Conservation (phyloP, 1,140 invertebrate species). For the Anthonomus grandis region DNA sequence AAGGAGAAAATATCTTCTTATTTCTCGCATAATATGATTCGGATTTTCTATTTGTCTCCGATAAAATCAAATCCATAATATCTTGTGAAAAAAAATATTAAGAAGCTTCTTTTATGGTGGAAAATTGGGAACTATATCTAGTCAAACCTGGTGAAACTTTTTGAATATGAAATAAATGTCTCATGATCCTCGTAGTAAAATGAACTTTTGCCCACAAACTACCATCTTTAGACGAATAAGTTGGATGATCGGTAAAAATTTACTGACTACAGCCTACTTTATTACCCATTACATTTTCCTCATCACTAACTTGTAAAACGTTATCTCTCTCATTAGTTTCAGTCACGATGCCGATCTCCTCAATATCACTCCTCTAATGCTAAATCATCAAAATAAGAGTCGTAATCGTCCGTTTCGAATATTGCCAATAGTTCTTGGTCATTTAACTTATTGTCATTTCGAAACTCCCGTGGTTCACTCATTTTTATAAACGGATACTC, state of each 20-base stretch:
- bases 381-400: constrained; percentile 6
- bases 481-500: constrained; percentile 1
- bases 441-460: constrained; percentile 17
- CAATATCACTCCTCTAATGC: constrained; percentile 17
- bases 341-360: neutral
- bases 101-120: constrained; percentile 5
- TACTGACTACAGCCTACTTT: constrained; percentile 13
- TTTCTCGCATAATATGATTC: neutral
- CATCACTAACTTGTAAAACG: constrained; percentile 14
- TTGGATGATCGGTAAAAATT: constrained; percentile 9
- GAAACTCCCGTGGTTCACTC: constrained; percentile 2
- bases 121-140: constrained; percentile 5
- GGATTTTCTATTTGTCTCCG: neutral
- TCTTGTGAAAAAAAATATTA: constrained; percentile 1
- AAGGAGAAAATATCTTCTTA: neutral
- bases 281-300: constrained; percentile 6
- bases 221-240: no score
- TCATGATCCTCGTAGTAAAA: neutral
- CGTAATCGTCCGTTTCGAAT: constrained; percentile 13
- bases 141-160: no score
- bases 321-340: constrained; percentile 14
- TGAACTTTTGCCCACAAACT: no score
- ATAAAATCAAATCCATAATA: no score
- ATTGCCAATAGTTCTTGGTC: constrained; percentile 13
- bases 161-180: no score